phyloP scores from a whole-genome alignment of 92 coral and sea anemone species.

The Pocillopora meandrina region DNA sequence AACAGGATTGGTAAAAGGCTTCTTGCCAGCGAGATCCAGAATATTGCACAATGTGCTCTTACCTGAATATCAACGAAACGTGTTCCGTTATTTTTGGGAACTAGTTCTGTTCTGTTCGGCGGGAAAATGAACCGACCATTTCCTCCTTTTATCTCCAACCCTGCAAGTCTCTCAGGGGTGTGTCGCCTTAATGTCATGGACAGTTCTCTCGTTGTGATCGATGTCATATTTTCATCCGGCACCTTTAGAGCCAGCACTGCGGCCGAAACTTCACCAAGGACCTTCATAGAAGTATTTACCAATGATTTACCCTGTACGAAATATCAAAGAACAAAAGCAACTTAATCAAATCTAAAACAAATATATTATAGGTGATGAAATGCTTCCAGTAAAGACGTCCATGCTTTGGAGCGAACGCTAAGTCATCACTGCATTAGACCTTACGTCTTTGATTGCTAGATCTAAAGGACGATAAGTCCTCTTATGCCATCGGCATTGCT shows the following conservation, averaged over 20 bases:
- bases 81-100: not conserved
- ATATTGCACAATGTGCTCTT: not conserved
- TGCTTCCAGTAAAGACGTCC: no score
- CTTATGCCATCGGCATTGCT: no score
- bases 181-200: conserved; percentile 25
- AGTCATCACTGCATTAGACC: no score
- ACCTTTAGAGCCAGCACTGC: conserved; percentile 15
- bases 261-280: conserved; percentile 6
- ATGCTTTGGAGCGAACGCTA: no score
- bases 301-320: conserved; percentile 11
- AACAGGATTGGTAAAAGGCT: no score
- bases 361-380: no score
- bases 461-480: no score
- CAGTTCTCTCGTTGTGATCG: conserved; percentile 16
- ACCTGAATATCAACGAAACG: conserved; percentile 44
- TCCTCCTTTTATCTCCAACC: conserved; percentile 5
- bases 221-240: conserved; percentile 21
- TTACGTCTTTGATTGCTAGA: no score
- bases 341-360: no score
- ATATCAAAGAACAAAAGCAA: not conserved
- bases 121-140: conserved; percentile 24
- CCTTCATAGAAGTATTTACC: not conserved
- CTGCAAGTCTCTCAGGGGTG: conserved; percentile 6
- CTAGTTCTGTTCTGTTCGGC: not conserved
- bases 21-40: no score